Base-by-base conservation (phyloP, 2,113 vertebrate genomes). In the Sterrhoptilus dennistouni region DNA sequence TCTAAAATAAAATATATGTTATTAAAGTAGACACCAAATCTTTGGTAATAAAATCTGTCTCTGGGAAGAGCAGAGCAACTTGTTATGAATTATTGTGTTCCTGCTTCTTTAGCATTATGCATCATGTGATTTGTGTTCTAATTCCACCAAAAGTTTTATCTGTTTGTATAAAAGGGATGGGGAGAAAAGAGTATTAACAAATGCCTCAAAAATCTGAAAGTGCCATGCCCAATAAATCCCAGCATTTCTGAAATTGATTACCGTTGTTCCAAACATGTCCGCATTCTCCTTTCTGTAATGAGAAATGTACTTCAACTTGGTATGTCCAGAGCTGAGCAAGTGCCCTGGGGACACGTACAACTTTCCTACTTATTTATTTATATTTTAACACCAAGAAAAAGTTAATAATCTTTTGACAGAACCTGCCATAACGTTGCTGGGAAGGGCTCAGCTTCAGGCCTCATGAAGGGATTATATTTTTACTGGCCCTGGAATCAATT, bases 201-300 rank as follows among this genome's bases (percentile, higher is more conserved):
- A 60, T 17, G 59, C 82, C 65, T 95, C 64, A 89, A 93, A 96
- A 96, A 86, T 81, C 81, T 92, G 78, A 97, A 76, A 17, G 18
- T 87, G 72, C 28, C 56, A 57, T 8, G 25, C 28, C 23, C 53
- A 81, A 87, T 94, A 96, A 93, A 92, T 84, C 53, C 75, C 71
- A 88, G 27, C 20, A 53, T 71, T 95, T 96, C 69, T 87, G 64
- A 97, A 96, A 95, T 20, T 52, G 64, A 83, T 72, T 64, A 4
- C 71, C 90, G 90, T 94, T 96, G 83, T 95, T 95, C 44, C 5
- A 6, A 81, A 59, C 65, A 56, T n/a, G 79, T 15, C 47, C 60
- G 59, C 25, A 44, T 78, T 93, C 90, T 93, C 56, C 64, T 84
- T 92, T 78, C 83, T 70, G 49, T 40, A 42, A 88, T 23, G n/a